phyloP scores from a whole-genome alignment of 2,797 vertebrate genomes.

The Triplophysa yarkandensis region DNA sequence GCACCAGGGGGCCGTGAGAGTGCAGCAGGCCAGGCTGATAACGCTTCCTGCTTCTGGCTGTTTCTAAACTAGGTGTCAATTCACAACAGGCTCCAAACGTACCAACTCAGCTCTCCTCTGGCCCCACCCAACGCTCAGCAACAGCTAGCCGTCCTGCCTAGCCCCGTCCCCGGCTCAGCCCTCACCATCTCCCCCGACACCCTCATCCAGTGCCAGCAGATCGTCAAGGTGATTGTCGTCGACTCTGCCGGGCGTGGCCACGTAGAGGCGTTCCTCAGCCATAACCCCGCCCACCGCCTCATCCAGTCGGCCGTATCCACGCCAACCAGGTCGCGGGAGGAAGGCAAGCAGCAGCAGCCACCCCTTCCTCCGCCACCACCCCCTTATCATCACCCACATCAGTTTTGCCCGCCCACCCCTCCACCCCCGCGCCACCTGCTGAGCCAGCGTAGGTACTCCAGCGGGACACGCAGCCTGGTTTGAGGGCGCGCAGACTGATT shows the following conservation, averaged over 20 bases:
- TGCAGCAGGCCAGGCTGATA: slow-evolving; percentile 92
- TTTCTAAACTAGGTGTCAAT: slow-evolving; percentile 99
- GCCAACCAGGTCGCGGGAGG: slow-evolving; percentile 78
- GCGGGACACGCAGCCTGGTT: slow-evolving; percentile 93
- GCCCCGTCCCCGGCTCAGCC: slow-evolving; percentile 76
- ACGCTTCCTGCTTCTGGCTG: slow-evolving; percentile 99
- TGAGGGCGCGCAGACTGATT: slow-evolving; percentile 62
- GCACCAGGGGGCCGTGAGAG: slow-evolving; percentile 74
- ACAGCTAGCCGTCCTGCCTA: slow-evolving; percentile 78
- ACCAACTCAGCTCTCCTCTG: slow-evolving; percentile 92
- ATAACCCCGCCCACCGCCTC: slow-evolving; percentile 90
- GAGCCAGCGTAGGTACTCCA: slow-evolving; percentile 90
- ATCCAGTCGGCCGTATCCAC: slow-evolving; percentile 90
- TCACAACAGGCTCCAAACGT: slow-evolving; percentile 99
- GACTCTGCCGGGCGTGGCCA: slow-evolving; percentile 92
- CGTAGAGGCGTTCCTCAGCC: slow-evolving; percentile 96
- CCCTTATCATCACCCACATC: slow-evolving; percentile 96
- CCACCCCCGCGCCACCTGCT: slow-evolving; percentile 87
- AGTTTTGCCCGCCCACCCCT: slow-evolving; percentile 93
- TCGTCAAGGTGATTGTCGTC: slow-evolving; percentile 98
- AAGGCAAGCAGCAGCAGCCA: slow-evolving; percentile 83
- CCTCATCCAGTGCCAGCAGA: slow-evolving; percentile 98
- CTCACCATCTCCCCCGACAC: slow-evolving; percentile 75
- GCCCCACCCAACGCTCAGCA: slow-evolving; percentile 83
- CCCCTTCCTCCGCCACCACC: slow-evolving; percentile 93